Evolutionary conservation across 2,113 vertebrate species (phyloP).

Genomic region (Carassius gibelio): DNA sequence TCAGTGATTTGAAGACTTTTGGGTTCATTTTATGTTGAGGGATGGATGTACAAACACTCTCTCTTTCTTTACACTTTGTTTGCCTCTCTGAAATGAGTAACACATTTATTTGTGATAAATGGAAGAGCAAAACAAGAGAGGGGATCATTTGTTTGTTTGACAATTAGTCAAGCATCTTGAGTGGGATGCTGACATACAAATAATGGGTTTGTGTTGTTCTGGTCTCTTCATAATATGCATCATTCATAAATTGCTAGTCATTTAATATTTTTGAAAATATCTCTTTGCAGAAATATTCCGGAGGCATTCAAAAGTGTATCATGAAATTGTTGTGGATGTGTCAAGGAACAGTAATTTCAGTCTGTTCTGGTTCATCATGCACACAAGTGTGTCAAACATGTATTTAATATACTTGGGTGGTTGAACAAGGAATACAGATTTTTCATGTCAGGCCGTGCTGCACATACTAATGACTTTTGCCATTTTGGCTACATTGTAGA

Average conservation of each 20-base stretch:
- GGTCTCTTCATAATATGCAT: neutral
- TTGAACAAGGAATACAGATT: slow-evolving; percentile 31
- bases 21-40: neutral
- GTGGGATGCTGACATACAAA: slow-evolving; percentile 19
- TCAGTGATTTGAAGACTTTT: neutral
- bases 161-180: slow-evolving; percentile 35
- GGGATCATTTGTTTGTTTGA: slow-evolving; percentile 23
- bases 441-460: neutral
- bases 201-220: slow-evolving; percentile 11
- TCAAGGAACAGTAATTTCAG: slow-evolving; percentile 19
- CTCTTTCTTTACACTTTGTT: neutral
- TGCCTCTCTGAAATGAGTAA: slow-evolving; percentile 5
- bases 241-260: slow-evolving; percentile 35
- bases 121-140: neutral
- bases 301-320: slow-evolving; percentile 14
- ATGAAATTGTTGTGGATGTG: slow-evolving; percentile 10
- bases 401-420: slow-evolving; percentile 41
- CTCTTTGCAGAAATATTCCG: neutral
- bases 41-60: slow-evolving; percentile 4
- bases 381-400: slow-evolving; percentile 36
- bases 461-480: slow-evolving; percentile 51
- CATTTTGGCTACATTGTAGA: slow-evolving; percentile 26
- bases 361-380: slow-evolving; percentile 33
- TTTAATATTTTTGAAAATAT: slow-evolving; percentile 20
- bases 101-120: neutral